Conservation (phyloP, 2,797 vertebrate species). For the Argentina silus region DNA sequence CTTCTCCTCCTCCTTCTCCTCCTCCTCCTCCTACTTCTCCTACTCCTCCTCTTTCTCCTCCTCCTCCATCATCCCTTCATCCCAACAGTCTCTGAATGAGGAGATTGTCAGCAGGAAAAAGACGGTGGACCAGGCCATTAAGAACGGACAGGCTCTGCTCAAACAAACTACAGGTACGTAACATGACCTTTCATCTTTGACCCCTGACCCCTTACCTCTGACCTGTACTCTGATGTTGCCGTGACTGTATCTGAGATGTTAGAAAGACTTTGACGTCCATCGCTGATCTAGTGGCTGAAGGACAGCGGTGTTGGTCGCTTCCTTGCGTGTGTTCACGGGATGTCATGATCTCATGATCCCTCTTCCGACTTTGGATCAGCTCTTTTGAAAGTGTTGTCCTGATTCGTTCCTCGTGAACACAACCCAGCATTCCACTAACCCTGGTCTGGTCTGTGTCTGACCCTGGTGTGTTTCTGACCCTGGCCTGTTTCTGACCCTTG, state of each 20-base stretch:
- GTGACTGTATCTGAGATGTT: too few relatives aligned
- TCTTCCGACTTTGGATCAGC: not conserved
- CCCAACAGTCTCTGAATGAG: conserved; percentile 89
- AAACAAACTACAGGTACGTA: conserved; percentile 95
- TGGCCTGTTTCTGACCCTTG: too few relatives aligned
- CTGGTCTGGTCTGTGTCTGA: too few relatives aligned
- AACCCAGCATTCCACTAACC: too few relatives aligned
- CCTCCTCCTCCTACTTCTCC: not conserved
- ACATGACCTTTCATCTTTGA: not conserved
- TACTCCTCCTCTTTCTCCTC: not conserved
- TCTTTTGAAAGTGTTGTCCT: not conserved
- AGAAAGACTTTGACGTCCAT: too few relatives aligned
- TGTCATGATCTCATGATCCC: not conserved
- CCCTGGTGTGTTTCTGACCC: not conserved
- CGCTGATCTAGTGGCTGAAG: too few relatives aligned
- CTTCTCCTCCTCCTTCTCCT: not conserved
- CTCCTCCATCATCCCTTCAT: not conserved
- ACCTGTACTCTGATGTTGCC: too few relatives aligned
- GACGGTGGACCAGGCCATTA: conserved; percentile 96
- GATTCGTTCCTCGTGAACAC: too few relatives aligned
- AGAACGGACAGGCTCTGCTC: conserved; percentile 94
- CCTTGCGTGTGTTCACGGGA: too few relatives aligned
- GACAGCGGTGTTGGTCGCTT: too few relatives aligned
- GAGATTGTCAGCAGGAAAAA: conserved; percentile 96
- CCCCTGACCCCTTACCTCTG: too few relatives aligned